These are phyloP conservation scores for Yponomeuta cagnagella DNA, from an alignment of 2,888 invertebrate genomes.

Conservation along the genomic window DNA sequence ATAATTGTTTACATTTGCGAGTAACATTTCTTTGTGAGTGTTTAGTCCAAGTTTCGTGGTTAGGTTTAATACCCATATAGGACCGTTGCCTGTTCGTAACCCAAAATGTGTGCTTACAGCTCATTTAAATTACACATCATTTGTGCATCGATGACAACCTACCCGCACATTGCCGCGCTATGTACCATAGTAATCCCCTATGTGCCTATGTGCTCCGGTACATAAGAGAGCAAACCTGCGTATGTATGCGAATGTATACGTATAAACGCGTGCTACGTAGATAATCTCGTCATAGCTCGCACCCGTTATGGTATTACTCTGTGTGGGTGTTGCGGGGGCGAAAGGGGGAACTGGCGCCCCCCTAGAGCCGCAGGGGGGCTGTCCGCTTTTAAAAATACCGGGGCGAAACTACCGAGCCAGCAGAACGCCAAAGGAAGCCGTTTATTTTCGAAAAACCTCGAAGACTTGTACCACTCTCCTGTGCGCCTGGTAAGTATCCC, in stretches of 20 bases:
- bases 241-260: conserved; percentile 51
- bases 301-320: conserved; percentile 75
- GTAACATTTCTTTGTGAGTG: too few species aligned
- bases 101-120: neutral
- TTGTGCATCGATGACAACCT: conserved; percentile 8
- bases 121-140: conserved; percentile 6
- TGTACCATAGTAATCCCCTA: conserved; percentile 63
- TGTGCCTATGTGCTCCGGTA: conserved; percentile 56
- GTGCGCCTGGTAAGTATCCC: conserved; percentile 35
- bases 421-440: conserved; percentile 62
- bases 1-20: too few species aligned
- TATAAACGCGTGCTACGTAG: conserved; percentile 48
- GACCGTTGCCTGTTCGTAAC: neutral
- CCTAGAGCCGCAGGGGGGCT: conserved; percentile 59
- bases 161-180: conserved; percentile 28
- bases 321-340: conserved; percentile 45
- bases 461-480: conserved; percentile 44
- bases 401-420: conserved; percentile 57
- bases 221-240: conserved; percentile 48
- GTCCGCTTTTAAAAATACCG: conserved; percentile 72
- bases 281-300: conserved; percentile 75
- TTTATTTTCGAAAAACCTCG: conserved; percentile 63
- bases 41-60: too few species aligned
- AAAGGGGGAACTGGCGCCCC: conserved; percentile 30
- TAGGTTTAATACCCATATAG: neutral